Conservation (phyloP, 2,888 invertebrate genomes). For the Macrophya annulata region DNA sequence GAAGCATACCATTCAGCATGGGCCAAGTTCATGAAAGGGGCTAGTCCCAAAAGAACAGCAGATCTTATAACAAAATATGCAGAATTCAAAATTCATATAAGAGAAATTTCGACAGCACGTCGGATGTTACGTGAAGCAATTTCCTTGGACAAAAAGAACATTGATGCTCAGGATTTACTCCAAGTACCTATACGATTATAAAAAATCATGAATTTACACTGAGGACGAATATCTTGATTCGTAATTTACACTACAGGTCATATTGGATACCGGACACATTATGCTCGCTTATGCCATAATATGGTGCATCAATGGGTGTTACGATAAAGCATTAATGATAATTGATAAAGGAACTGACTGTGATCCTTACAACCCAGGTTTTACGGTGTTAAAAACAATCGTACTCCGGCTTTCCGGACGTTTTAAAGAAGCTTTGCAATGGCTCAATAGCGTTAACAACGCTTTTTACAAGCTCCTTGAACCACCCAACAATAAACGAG, state of each 20-base stretch:
- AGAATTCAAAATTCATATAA: conserved; percentile 65
- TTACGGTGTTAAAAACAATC: conserved; percentile 65
- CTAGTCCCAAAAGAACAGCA: conserved; percentile 59
- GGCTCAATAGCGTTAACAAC: conserved; percentile 64
- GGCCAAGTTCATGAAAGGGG: conserved; percentile 60
- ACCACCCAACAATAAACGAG: conserved; percentile 60
- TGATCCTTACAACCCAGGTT: conserved; percentile 69
- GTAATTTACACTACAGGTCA: conserved; percentile 57
- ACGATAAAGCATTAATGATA: conserved; percentile 66
- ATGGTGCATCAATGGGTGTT: conserved; percentile 67
- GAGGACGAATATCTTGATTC: neutral
- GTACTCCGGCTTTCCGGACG: conserved; percentile 66
- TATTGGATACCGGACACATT: conserved; percentile 63
- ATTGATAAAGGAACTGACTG: conserved; percentile 66
- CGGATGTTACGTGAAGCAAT: conserved; percentile 65
- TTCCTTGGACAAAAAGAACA: conserved; percentile 60
- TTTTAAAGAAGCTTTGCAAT: conserved; percentile 62
- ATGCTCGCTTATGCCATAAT: conserved; percentile 62
- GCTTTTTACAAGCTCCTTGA: conserved; percentile 64
- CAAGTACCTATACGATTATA: conserved; percentile 60
- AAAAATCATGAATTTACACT: neutral
- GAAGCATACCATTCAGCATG: conserved; percentile 63
- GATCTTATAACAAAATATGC: conserved; percentile 62
- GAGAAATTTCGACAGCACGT: conserved; percentile 64
- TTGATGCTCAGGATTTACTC: conserved; percentile 61